phyloP scores from a whole-genome alignment of 1,140 invertebrate genomes.

The Akabosia matsudoensis region DNA sequence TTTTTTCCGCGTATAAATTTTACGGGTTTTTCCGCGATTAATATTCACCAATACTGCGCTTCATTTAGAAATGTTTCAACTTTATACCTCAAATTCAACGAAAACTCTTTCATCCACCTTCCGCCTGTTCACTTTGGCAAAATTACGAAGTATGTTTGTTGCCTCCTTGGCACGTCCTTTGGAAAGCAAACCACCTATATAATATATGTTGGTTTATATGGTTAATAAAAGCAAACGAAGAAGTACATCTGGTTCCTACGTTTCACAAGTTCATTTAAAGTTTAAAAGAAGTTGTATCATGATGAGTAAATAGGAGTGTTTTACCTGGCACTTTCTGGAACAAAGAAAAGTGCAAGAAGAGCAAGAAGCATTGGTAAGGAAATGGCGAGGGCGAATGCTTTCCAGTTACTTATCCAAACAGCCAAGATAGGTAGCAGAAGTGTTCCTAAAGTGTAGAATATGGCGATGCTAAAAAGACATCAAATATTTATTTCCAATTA shows the following conservation, averaged over 20 bases:
- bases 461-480: slow-evolving; percentile 63
- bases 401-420: slow-evolving; percentile 71
- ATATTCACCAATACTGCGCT: too few species aligned
- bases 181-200: slow-evolving; percentile 71
- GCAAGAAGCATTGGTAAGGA: slow-evolving; percentile 70
- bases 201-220: too few species aligned
- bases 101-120: slow-evolving; percentile 69
- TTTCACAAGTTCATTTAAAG: too few species aligned
- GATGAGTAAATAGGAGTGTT: too few species aligned
- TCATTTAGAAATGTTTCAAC: too few species aligned
- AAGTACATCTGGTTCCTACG: too few species aligned
- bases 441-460: slow-evolving; percentile 79
- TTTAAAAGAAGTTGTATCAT: too few species aligned
- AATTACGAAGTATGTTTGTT: slow-evolving; percentile 69
- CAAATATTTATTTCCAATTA: neutral
- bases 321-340: slow-evolving; percentile 76
- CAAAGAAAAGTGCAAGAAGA: slow-evolving; percentile 66
- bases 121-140: slow-evolving; percentile 72
- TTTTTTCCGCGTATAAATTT: too few species aligned
- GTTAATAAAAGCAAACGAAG: too few species aligned
- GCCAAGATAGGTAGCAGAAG: slow-evolving; percentile 77
- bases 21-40: too few species aligned
- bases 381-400: slow-evolving; percentile 66
- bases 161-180: slow-evolving; percentile 75
- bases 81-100: slow-evolving; percentile 67